phyloP scores from a whole-genome alignment of 2,113 vertebrate species.

The Litocranius walleri region DNA sequence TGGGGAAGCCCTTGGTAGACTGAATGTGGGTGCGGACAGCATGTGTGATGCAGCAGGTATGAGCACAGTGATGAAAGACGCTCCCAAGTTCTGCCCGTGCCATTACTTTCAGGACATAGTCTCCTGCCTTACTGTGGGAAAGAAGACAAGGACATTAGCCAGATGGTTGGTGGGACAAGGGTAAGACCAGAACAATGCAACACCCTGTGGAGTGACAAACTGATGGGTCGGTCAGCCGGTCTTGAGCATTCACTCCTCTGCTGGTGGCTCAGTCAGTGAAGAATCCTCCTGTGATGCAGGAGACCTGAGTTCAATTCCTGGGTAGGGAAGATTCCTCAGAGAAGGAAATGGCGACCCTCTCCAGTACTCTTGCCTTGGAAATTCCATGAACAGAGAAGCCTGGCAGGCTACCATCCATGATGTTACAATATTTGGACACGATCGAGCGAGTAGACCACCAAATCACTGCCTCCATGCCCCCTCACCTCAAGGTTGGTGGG shows the following conservation, averaged over 20 bases:
- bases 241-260: neutral
- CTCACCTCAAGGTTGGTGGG: neutral
- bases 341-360: neutral
- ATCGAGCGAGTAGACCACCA: neutral
- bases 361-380: neutral
- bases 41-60: fast-evolving
- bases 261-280: neutral
- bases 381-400: neutral
- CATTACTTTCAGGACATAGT: neutral
- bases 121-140: neutral
- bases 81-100: neutral
- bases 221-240: neutral
- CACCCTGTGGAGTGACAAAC: neutral
- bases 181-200: neutral
- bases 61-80: neutral
- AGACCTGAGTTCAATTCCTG: neutral
- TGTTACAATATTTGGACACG: neutral
- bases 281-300: neutral
- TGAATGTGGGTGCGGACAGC: no score
- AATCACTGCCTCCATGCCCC: neutral
- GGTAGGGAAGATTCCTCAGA: neutral
- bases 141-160: neutral
- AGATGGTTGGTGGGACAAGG: neutral
- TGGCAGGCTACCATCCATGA: neutral
- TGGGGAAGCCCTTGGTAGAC: neutral